Evolutionary conservation across 2,113 vertebrate genomes (phyloP), one percentile per base, ranked within the genome.

Genomic region (Burhinus bistriatus): DNA sequence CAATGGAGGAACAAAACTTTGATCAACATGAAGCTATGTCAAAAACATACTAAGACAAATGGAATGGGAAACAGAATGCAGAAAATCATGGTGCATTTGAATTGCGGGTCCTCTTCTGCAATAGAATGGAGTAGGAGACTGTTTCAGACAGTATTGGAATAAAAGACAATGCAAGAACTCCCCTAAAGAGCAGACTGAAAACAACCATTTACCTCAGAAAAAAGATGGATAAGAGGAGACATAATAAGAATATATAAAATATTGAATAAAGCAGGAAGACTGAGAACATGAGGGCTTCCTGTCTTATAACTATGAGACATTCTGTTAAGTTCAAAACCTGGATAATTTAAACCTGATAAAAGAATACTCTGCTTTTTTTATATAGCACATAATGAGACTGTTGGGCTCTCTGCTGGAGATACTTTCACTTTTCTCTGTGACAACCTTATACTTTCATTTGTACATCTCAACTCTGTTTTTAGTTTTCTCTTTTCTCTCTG

Each of bases 221-320:
- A 45, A 59, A 83, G 80, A 82, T 21, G 36, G 93, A 14, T 83
- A 84, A 89, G 70, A 91, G 30, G 23, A 95, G 57, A 45, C 45
- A 30, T 79, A 92, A 55, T 65, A 95, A 91, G 73, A 82, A 59
- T 68, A 79, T 79, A 92, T 92, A 79, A 95, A 96, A 96, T 94
- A 96, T 51, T 96, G 89, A 92, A 95, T 89, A 95, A 95, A 96
- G 86, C 79, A 82, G 36, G 40, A 84, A 73, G 73, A 69, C 55
- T 64, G 52, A 76, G 87, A 96, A 89, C 49, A 64, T 15, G 83
- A 93, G 29, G 52, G 21, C 32, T 94, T 80, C 54, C 77, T 62
- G 36, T 89, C 81, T 89, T 83, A 2, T 58, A 93, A 78, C n/a
- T 64, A 70, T 13, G 49, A 94, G n/a, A 83, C 23, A 65, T 76